Evolutionary conservation across 2,888 invertebrate species (phyloP).

Genomic region (Callimorpha dominula): DNA sequence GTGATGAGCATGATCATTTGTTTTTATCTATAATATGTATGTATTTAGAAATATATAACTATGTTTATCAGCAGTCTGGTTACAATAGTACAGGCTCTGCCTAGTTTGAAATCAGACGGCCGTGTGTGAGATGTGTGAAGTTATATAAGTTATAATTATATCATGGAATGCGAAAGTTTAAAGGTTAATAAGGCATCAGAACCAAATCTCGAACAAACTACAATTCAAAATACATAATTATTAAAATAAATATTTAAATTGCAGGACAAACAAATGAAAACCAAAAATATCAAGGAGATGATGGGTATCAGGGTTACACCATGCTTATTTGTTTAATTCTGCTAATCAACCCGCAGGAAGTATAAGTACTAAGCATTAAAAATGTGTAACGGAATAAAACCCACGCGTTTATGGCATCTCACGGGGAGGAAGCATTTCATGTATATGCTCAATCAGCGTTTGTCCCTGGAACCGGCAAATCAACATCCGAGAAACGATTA

Average conservation of each 20-base stretch:
- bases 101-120: too few relatives aligned
- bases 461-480: not conserved
- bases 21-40: too few relatives aligned
- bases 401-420: constrained; percentile 67
- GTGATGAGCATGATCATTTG: too few relatives aligned
- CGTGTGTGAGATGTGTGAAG: too few relatives aligned
- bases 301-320: not conserved
- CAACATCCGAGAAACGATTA: constrained; percentile 7
- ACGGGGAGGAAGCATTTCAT: constrained; percentile 62
- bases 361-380: constrained; percentile 9
- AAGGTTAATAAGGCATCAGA: too few relatives aligned
- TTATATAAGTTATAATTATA: too few relatives aligned
- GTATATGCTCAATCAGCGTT: constrained; percentile 48
- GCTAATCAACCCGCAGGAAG: not conserved
- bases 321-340: not conserved
- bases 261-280: not conserved
- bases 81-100: too few relatives aligned
- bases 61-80: too few relatives aligned
- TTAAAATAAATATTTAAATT: not conserved
- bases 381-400: constrained; percentile 67
- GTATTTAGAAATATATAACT: too few relatives aligned
- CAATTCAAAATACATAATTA: too few relatives aligned
- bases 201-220: too few relatives aligned
- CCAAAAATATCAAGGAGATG: not conserved
- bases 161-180: too few relatives aligned